phyloP scores from a whole-genome alignment of 2,888 invertebrate species.

The Philereme vetulata region DNA sequence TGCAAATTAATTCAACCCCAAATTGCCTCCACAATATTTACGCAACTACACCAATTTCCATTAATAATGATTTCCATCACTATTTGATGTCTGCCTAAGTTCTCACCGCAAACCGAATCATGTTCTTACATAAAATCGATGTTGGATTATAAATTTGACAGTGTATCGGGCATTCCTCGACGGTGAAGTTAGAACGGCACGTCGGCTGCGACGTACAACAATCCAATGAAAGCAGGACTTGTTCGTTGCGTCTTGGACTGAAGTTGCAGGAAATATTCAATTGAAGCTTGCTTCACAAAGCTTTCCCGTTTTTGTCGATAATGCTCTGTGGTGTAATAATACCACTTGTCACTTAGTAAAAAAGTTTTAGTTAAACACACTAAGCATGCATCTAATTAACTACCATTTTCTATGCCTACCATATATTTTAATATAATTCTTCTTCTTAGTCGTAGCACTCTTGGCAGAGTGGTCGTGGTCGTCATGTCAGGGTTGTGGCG shows the following conservation, averaged over 20 bases:
- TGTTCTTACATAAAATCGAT: constrained; percentile 32
- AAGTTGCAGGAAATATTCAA: constrained; percentile 63
- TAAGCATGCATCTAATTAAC: no score
- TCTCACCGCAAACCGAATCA: constrained; percentile 21
- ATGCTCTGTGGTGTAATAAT: no score
- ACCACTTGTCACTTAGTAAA: no score
- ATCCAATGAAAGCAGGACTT: constrained; percentile 68
- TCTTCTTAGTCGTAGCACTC: no score
- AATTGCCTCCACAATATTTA: no score
- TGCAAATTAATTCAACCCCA: no score
- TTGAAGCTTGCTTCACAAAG: constrained; percentile 7
- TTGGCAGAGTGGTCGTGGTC: no score
- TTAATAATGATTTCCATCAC: constrained; percentile 3
- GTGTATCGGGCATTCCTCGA: constrained; percentile 47
- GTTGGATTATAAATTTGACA: constrained; percentile 44
- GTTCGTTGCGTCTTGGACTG: constrained; percentile 47
- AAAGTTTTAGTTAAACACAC: no score
- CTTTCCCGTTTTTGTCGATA: neutral
- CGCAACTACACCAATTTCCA: neutral
- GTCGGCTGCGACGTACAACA: constrained; percentile 59
- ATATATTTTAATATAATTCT: no score
- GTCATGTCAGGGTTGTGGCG: no score
- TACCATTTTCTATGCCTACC: no score
- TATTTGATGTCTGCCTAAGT: constrained; percentile 23
- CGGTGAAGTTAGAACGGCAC: constrained; percentile 58